These are phyloP conservation scores for Itoplectis maculator DNA, from an alignment of 2,888 invertebrate genomes.

Conservation along the genomic window DNA sequence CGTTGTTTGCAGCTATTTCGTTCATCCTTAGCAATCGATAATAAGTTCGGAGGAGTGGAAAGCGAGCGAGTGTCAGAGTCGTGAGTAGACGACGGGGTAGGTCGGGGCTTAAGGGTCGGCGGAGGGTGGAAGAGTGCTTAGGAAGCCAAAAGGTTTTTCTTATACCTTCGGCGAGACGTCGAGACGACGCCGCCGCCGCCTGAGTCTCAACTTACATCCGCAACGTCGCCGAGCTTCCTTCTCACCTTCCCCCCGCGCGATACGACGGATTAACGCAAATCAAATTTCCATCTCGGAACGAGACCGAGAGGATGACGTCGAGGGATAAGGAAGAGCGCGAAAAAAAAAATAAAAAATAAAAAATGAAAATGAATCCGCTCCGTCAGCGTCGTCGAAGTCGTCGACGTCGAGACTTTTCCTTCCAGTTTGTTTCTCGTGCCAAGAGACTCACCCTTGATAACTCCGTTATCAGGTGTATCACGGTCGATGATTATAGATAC, in stretches of 20 bases:
- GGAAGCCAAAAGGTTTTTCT: constrained; percentile 57
- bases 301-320: constrained; percentile 1
- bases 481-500: constrained; percentile 2
- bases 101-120: constrained; percentile 62
- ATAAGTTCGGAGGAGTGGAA: neutral
- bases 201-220: constrained; percentile 45
- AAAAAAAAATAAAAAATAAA: constrained; percentile 29
- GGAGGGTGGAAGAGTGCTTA: constrained; percentile 47
- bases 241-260: constrained; percentile 11
- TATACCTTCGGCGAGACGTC: constrained; percentile 41
- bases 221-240: constrained; percentile 29
- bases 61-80: neutral
- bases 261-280: constrained; percentile 58
- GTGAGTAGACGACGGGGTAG: constrained; percentile 54
- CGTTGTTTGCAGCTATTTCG: neutral
- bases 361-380: too few relatives aligned
- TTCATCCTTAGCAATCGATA: constrained; percentile 12
- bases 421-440: constrained; percentile 15
- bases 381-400: constrained; percentile 38
- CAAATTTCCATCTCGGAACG: constrained; percentile 56
- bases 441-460: neutral
- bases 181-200: constrained; percentile 58
- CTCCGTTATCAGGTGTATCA: constrained; percentile 6
- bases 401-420: constrained; percentile 34
- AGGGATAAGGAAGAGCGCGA: neutral